phyloP scores from a whole-genome alignment of 2,797 vertebrate genomes.

The Sparidentex hasta region DNA sequence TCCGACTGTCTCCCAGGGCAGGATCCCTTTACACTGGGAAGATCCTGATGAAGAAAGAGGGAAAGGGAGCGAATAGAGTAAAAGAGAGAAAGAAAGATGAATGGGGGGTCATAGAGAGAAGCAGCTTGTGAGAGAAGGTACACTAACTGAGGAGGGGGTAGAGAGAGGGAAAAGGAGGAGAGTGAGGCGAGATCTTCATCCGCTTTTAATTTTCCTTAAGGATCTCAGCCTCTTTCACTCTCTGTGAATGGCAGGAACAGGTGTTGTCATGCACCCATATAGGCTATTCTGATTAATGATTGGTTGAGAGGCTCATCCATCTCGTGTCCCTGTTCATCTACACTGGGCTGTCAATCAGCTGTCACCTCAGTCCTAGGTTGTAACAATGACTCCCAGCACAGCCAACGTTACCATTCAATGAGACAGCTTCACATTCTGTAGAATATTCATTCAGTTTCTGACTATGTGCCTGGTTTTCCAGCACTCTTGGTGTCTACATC shows the following conservation, averaged over 20 bases:
- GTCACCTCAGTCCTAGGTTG: constrained; percentile 24
- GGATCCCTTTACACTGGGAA: constrained; percentile 77
- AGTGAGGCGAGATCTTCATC: constrained; percentile 12
- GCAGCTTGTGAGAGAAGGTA: neutral
- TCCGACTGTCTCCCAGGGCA: constrained; percentile 73
- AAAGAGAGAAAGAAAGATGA: constrained; percentile 41
- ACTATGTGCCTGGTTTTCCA: neutral
- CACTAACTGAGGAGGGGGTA: constrained; percentile 2
- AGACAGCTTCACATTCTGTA: neutral
- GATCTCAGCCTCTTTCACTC: constrained; percentile 23
- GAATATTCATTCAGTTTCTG: neutral
- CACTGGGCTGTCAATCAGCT: constrained; percentile 53
- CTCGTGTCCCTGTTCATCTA: constrained; percentile 21
- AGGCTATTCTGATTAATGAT: constrained; percentile 56
- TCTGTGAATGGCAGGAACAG: constrained; percentile 46
- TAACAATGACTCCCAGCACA: constrained; percentile 41
- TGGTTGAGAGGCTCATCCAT: constrained; percentile 61
- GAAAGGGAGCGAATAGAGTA: constrained; percentile 8
- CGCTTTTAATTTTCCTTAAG: constrained; percentile 31
- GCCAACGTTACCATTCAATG: constrained; percentile 10
- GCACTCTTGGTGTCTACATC: neutral
- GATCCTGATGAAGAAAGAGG: constrained; percentile 60
- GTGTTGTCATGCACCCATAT: constrained; percentile 34
- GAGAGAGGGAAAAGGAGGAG: neutral
- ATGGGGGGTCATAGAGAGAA: constrained; percentile 27